Evolutionary conservation across 2,888 invertebrate genomes (phyloP), one percentile per base, ranked within the genome.

Genomic region (Cyaniris semiargus): DNA sequence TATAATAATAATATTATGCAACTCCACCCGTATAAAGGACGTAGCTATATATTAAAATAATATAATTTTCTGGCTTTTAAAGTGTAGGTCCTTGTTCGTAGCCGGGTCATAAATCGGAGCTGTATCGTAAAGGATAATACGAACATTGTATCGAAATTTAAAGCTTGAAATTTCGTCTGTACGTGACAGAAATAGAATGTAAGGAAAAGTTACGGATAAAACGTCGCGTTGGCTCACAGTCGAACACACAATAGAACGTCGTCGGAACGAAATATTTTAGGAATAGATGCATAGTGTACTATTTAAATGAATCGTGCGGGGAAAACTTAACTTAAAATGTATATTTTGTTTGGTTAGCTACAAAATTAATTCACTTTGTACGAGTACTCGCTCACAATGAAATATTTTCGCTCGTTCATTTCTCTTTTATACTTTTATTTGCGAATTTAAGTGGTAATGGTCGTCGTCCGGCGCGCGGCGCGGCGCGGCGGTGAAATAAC

Each of bases 71-170:
- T 31, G 31, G 66, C 27, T 66, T 66, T 66, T 27, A 66, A 66
- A 66, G 27, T 13, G 66, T 6, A 66, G 60, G 60, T 60, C 23
- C 60, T 66, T 66, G 66, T 66, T 27, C 27, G 66, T 66, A 31
- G 66, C 60, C 6, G 10, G 27, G 66, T 66, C 15, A 31, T 66
- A 66, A 66, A 66, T 66, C 18, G 66, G 27, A 66, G 66, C 66
- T 31, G 66, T 66, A 66, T 66, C 27, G 66, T 66, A 66, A 66
- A 66, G 66, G 66, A 66, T 66, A 66, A 66, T 66, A 66, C 66
- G 27, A 60, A 66, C 66, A 66, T 66, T 66, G 66, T 66, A 66
- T 66, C 66, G 66, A 66, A 66, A 66, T 66, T 27, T 66, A 66
- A 66, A 66, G 66, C 66, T 60, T 66, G 18, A 66, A 66, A 66